Evolutionary conservation across 2,113 vertebrate genomes (phyloP).

Genomic region (Melanostigma gelatinosum): DNA sequence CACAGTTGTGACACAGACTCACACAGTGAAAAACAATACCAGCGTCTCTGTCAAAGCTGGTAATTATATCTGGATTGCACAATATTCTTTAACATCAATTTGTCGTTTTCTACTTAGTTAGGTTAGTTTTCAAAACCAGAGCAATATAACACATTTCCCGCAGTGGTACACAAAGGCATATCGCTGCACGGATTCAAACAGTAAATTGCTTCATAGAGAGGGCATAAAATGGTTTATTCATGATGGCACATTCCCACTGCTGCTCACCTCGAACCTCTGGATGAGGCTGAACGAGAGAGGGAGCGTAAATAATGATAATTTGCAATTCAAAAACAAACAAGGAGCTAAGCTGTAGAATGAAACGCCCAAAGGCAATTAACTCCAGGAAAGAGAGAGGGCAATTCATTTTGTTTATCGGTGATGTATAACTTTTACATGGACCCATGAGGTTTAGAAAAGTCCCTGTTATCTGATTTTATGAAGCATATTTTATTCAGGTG

Average conservation of each 20-base stretch:
- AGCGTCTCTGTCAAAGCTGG: not conserved
- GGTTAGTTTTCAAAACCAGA: constrained; percentile 12
- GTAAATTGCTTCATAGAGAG: constrained; percentile 44
- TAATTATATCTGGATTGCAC: not conserved
- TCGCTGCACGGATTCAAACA: constrained; percentile 10
- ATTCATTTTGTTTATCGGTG: constrained; percentile 71
- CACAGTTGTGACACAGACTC: no score
- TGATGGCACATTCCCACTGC: constrained; percentile 35
- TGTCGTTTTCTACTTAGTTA: not conserved
- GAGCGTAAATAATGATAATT: constrained; percentile 55
- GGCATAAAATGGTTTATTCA: constrained; percentile 65
- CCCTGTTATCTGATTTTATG: constrained; percentile 45
- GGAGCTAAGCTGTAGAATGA: constrained; percentile 36
- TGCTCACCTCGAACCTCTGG: constrained; percentile 59
- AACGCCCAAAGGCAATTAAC: constrained; percentile 68
- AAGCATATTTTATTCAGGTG: constrained; percentile 49
- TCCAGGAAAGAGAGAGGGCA: constrained; percentile 56
- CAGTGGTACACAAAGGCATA: not conserved
- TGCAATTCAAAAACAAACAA: constrained; percentile 59
- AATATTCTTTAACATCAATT: not conserved
- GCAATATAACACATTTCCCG: constrained; percentile 7
- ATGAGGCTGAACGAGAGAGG: constrained; percentile 17
- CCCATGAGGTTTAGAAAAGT: constrained; percentile 32
- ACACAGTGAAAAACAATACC: not conserved
- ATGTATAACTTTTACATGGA: constrained; percentile 55